Evolutionary conservation across 1,140 invertebrate species (phyloP), one percentile per base, ranked within the genome.

Genomic region (Melanaphis sacchari): DNA sequence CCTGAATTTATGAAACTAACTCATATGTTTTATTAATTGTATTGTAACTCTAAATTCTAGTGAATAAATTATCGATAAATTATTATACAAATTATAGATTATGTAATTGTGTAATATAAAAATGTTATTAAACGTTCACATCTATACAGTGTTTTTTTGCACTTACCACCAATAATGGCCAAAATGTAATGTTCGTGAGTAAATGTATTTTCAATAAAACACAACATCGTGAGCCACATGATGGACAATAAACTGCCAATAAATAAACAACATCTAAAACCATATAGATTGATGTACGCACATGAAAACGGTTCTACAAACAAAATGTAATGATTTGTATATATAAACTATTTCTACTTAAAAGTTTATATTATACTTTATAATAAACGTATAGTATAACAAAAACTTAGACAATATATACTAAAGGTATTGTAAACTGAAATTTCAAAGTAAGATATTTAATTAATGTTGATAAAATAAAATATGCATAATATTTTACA

Each of bases 261-360:
- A 24, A 49, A 31, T 43, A 87, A 87, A n/a, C 43, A 87, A n/a
- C 22, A 87, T 87, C 85, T 87, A 46, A 87, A 87, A 31, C 85
- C 85, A 87, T 49, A 49, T 4, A 31, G 43, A 31, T 87, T 87
- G 43, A 87, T 46, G 40, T 8, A 87, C 31, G 43, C 85, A n/a
- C 85, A 87, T 43, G 85, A 87, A 87, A 87, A n/a, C 18, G 85
- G 85, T 87, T 87, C 85, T 87, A 43, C 31, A n/a, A 87, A 49
- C 5, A 87, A 46, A 87, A 87, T 87, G 15, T 31, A 43, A 87
- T n/a, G 40, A 21, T 6, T 87, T 26, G 0, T 40, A 24, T 84
- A 84, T 40, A 15, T 76, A 26, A 85, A 81, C 36, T 36, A 81
- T 21, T 36, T 22, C 6, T 81, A 38, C 7, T 81, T 38, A 22